A percentile compares a stretch with the other conserved stretches of the same genome.
phyloP scores from a whole-genome alignment of 2,888 invertebrate species.

The Agrilus biguttatus region DNA sequence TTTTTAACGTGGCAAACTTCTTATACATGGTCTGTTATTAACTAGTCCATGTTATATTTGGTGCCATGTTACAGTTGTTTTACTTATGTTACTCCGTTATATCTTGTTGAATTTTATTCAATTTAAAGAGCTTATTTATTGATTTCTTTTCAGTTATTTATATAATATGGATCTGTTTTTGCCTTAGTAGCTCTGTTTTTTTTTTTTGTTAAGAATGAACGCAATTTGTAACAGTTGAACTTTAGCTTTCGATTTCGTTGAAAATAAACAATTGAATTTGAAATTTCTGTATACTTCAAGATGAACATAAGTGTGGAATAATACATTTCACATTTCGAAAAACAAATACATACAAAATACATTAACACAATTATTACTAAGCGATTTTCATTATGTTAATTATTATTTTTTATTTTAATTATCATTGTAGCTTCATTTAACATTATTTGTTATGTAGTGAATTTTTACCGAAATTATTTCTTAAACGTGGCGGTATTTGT shows the following conservation, averaged over 20 bases:
- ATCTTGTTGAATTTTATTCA: slow-evolving; percentile 1
- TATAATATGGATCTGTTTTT: too few relatives aligned
- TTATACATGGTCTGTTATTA: background rate
- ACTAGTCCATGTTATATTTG: background rate
- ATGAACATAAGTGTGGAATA: background rate
- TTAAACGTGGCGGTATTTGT: too few relatives aligned
- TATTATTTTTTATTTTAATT: slow-evolving; percentile 26
- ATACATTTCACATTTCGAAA: slow-evolving; percentile 1
- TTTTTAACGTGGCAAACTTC: background rate
- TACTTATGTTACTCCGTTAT: slow-evolving; percentile 1
- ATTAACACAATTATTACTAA: slow-evolving; percentile 29
- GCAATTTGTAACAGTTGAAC: too few relatives aligned
- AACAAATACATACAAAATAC: slow-evolving; percentile 30
- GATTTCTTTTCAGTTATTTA: too few relatives aligned
- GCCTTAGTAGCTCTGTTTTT: too few relatives aligned
- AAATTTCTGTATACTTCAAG: background rate
- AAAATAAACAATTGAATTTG: background rate
- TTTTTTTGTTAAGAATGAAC: too few relatives aligned
- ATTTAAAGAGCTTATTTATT: background rate
- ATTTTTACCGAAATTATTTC: too few relatives aligned
- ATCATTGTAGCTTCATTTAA: slow-evolving; percentile 30
- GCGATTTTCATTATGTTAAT: slow-evolving; percentile 24
- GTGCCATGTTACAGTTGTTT: background rate
- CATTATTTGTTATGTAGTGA: slow-evolving; percentile 10
- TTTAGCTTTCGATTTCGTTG: background rate